These are phyloP conservation scores for Laticauda laticaudata DNA, from an alignment of 2,113 vertebrate species.

Conservation along the genomic window DNA sequence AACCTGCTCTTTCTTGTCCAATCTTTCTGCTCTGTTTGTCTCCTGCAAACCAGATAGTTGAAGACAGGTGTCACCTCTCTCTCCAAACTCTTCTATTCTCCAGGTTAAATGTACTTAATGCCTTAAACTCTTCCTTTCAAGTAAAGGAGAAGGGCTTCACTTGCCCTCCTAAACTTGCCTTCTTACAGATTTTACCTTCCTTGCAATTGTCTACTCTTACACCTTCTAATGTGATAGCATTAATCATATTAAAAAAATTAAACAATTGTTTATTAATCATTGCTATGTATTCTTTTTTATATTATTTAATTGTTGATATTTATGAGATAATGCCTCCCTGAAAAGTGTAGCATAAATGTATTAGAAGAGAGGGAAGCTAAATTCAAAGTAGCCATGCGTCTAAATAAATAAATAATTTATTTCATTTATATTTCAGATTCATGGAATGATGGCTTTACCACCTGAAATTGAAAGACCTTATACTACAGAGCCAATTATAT, in stretches of 20 bases:
- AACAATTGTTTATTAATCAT: neutral
- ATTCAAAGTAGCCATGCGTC: neutral
- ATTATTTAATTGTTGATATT: neutral
- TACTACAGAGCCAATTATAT: constrained; percentile 63
- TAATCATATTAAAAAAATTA: neutral
- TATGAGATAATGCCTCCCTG: neutral
- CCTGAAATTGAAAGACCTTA: constrained; percentile 69
- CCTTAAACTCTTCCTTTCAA: neutral
- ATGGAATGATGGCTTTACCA: constrained; percentile 76
- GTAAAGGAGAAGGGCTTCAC: neutral
- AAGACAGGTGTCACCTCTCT: neutral
- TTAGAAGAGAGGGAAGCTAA: neutral
- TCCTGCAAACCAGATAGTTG: neutral
- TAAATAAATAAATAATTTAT: neutral
- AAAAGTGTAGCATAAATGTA: neutral
- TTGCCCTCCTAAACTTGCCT: neutral
- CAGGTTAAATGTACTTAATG: neutral
- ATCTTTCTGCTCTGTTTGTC: neutral
- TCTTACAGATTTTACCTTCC: neutral
- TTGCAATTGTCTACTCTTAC: neutral
- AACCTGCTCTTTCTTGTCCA: neutral
- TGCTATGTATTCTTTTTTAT: neutral
- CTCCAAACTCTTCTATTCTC: neutral
- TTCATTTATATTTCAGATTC: constrained; percentile 68
- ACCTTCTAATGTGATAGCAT: neutral